A percentile compares a stretch with the other conserved stretches of the same genome.
These are phyloP conservation scores for Phoebastria nigripes DNA, from an alignment of 2,797 vertebrate genomes.

Conservation along the genomic window DNA sequence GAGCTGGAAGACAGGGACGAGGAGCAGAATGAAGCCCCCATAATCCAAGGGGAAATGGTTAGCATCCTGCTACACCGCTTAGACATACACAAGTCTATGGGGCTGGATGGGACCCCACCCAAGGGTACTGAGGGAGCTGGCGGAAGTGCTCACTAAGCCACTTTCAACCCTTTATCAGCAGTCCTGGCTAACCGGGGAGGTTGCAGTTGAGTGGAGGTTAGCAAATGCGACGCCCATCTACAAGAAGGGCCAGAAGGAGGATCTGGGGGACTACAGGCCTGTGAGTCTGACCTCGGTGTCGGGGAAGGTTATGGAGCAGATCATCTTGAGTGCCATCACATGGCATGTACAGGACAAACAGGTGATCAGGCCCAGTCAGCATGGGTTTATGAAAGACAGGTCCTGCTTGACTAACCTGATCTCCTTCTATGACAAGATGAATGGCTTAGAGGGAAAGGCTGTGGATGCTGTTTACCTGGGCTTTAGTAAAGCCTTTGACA, in stretches of 20 bases:
- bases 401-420: too few relatives aligned
- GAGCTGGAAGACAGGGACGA: not conserved
- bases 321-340: not conserved
- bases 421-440: not conserved
- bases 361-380: not conserved
- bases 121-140: not conserved
- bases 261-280: not conserved
- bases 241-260: not conserved
- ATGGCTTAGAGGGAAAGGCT: not conserved
- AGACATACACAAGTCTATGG: too few relatives aligned
- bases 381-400: not conserved
- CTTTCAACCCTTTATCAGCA: not conserved
- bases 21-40: not conserved
- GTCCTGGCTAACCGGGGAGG: too few relatives aligned
- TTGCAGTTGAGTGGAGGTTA: not conserved
- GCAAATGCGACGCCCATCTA: not conserved
- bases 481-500: not conserved
- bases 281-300: fast-evolving
- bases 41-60: not conserved
- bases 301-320: not conserved
- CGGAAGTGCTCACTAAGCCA: not conserved
- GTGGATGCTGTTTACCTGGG: not conserved
- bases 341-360: fast-evolving
- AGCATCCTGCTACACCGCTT: not conserved
- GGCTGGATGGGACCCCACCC: not conserved